Percentiles rank a stretch among this genome's conserved stretches.
phyloP scores from a whole-genome alignment of 1,140 invertebrate genomes.

The Metopolophium dirhodum region DNA sequence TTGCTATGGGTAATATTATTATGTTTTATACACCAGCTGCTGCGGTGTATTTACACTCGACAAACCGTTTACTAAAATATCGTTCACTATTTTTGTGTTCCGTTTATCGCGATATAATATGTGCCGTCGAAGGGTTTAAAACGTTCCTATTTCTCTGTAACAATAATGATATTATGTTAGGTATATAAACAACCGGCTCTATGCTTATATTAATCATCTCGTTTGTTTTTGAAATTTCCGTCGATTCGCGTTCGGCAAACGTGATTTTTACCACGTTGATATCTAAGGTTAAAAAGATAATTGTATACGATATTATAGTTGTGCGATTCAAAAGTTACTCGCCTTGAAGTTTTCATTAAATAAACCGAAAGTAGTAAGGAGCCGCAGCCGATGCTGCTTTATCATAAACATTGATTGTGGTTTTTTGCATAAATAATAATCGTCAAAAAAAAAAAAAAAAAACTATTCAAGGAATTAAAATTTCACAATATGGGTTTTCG shows the following conservation, averaged over 20 bases:
- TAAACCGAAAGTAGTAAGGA: neutral
- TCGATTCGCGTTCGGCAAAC: too few species aligned
- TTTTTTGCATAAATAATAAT: too few species aligned
- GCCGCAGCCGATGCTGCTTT: neutral
- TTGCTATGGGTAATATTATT: neutral
- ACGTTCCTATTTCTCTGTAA: neutral
- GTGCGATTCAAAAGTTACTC: neutral
- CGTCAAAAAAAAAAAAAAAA: too few species aligned
- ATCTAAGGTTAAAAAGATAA: neutral
- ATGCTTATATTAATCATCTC: neutral
- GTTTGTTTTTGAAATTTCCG: neutral
- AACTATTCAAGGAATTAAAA: too few species aligned
- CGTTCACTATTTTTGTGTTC: neutral
- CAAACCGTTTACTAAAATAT: neutral
- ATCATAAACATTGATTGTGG: neutral
- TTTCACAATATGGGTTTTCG: too few species aligned
- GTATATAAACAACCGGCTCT: neutral
- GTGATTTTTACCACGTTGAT: neutral
- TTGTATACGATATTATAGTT: neutral
- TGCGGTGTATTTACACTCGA: neutral
- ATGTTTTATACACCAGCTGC: neutral
- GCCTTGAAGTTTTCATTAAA: conserved; percentile 4
- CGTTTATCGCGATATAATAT: neutral
- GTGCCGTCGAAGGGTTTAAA: neutral
- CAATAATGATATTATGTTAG: neutral